Evolutionary conservation across 2,113 vertebrate genomes (phyloP).

Genomic region (Macrotus californicus): DNA sequence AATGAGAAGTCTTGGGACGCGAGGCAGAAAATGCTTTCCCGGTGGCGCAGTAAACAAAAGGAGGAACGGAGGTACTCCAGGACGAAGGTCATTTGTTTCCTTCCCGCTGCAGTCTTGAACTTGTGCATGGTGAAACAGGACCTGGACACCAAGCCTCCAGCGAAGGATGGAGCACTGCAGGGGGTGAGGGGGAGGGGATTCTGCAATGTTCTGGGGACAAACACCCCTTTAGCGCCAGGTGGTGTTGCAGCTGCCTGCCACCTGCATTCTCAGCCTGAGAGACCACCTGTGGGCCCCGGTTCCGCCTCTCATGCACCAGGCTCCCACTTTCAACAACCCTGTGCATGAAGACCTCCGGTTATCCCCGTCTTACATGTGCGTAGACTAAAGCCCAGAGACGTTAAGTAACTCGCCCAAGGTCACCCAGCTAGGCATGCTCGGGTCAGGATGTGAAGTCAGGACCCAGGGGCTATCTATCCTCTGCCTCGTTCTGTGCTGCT

Average conservation of each 20-base stretch:
- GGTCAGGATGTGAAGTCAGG: neutral
- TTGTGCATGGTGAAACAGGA: neutral
- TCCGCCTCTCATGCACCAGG: accelerated
- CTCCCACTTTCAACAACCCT: neutral
- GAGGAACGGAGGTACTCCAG: neutral
- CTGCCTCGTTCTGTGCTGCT: accelerated
- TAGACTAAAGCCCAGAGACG: too few species aligned
- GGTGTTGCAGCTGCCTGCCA: accelerated
- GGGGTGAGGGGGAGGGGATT: neutral
- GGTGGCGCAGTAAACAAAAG: neutral
- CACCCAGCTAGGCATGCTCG: neutral
- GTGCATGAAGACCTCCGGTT: accelerated
- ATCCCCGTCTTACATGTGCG: neutral
- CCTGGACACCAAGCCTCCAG: neutral
- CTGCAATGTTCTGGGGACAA: neutral
- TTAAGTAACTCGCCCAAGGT: neutral
- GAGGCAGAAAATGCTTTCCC: conserved; percentile 22
- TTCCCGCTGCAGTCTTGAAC: neutral
- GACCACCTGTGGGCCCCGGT: accelerated
- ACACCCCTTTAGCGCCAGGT: neutral
- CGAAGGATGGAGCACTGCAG: neutral
- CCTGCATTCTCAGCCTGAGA: too few species aligned
- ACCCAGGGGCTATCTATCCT: accelerated
- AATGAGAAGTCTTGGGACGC: neutral
- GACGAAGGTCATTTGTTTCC: neutral